Percentiles rank a stretch among this genome's conserved stretches.
These are phyloP conservation scores for Darevskia nairensis DNA, from an alignment of 2,797 vertebrate genomes.

Conservation along the genomic window DNA sequence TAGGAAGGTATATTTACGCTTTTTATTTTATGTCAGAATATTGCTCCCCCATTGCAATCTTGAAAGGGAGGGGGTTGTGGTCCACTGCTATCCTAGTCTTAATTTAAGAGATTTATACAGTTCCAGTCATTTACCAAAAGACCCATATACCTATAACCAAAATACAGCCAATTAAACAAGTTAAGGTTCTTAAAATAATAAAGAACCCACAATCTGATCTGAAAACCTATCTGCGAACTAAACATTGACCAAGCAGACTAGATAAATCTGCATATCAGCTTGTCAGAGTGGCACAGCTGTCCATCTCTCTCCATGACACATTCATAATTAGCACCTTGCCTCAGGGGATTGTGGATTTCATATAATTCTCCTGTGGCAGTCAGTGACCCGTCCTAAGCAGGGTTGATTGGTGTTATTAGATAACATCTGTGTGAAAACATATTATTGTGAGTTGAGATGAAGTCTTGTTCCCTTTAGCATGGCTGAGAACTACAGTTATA, in stretches of 20 bases:
- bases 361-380: constrained; percentile 36
- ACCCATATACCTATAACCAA: neutral
- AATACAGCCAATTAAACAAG: neutral
- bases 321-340: constrained; percentile 27
- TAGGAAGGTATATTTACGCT: neutral
- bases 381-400: constrained; percentile 46
- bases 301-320: constrained; percentile 12
- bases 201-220: neutral
- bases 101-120: neutral
- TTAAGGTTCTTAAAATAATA: neutral
- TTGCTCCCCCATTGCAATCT: neutral
- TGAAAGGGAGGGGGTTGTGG: neutral
- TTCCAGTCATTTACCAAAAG: neutral
- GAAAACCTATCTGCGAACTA: neutral
- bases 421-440: constrained; percentile 33
- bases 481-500: constrained; percentile 27
- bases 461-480: constrained; percentile 23
- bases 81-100: neutral
- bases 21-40: neutral
- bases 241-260: neutral
- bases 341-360: neutral
- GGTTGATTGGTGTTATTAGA: constrained; percentile 51
- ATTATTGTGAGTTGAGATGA: constrained; percentile 12
- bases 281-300: neutral
- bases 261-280: neutral